Base-by-base conservation (phyloP, 2,888 invertebrate genomes). In the Cabera pusaria region DNA sequence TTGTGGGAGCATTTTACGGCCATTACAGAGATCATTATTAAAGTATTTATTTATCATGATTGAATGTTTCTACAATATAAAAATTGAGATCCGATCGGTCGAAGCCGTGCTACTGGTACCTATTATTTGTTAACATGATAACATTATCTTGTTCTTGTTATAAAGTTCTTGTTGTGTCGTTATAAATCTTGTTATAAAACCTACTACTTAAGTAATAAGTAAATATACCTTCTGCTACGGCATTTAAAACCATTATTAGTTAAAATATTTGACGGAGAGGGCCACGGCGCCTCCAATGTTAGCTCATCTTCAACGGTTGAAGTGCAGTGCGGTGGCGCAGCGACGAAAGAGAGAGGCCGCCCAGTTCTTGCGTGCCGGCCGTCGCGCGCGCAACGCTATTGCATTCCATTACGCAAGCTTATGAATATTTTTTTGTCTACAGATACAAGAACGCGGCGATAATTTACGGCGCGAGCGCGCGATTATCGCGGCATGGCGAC, bases 401-500 rank as follows among this genome's bases (percentile, higher is more conserved):
- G 70, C 74, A 74, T 73, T 78, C 64, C 67, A 57, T 81, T 84
- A 77, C 70, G 72, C 64, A 78, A 82, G 57, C 69, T 83, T 53
- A 83, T 76, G 60, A 64, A 63, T 64, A 66, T 71, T 74, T 77
- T n/a, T 82, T 83, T 82, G 71, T 82, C 64, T 62, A 53, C 87
- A 88, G 87, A 76, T 80, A 66, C 64, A 51, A 61, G 64, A 71
- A 68, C 75, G 72, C 67, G 62, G 71, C 61, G 57, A 59, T 41
- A 56, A 61, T 63, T 56, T 52, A 56, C n/a, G n/a, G n/a, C 61
- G 64, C 65, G 58, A 62, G 71, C 58, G 72, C 67, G 72, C 72
- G 74, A 75, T 67, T 59, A 56, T 65, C 81, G 72, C 82, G 85
- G 79, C 49, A 87, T 87, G 87, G 87, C 87, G 82, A 75, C 85